A percentile compares a stretch with the other conserved stretches of the same genome.
Conservation (phyloP, 2,797 vertebrate genomes). For the Enteromius mattozi region DNA sequence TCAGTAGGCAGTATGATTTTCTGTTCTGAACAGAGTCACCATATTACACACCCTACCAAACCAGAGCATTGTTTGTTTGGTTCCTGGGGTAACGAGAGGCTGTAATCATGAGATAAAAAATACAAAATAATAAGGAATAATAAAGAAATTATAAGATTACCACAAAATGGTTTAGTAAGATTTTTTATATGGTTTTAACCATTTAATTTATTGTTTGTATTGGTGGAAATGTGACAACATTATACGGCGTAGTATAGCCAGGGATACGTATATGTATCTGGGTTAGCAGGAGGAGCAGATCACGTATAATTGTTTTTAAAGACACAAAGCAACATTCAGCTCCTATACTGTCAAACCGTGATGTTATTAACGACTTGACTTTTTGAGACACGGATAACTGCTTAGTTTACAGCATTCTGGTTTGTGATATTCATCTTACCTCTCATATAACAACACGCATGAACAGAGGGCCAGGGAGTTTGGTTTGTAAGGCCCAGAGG, state of each 20-base stretch:
- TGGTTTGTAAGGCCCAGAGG: slow-evolving; percentile 3
- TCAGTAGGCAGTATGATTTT: not conserved
- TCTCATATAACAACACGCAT: slow-evolving; percentile 30
- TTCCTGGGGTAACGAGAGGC: not conserved
- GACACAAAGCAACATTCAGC: not conserved
- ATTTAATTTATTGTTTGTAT: not conserved
- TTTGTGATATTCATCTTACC: slow-evolving; percentile 19
- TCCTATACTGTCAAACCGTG: not conserved
- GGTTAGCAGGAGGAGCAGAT: slow-evolving; percentile 65
- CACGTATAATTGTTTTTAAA: slow-evolving; percentile 29
- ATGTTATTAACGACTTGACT: slow-evolving; percentile 1
- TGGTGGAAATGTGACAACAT: not conserved
- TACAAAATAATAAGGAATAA: not conserved
- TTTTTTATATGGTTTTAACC: not conserved
- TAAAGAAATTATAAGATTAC: not conserved
- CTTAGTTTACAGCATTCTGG: slow-evolving; percentile 15
- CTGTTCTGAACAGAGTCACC: not conserved
- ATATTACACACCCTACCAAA: not conserved
- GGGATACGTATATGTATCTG: slow-evolving; percentile 69
- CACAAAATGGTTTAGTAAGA: not conserved
- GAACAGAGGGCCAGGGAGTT: slow-evolving; percentile 19
- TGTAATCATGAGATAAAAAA: slow-evolving; percentile 3
- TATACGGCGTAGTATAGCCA: not conserved
- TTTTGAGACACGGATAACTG: not conserved
- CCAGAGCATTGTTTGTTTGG: not conserved